Evolutionary conservation across 2,113 vertebrate genomes (phyloP).

Genomic region (Trichechus manatus): DNA sequence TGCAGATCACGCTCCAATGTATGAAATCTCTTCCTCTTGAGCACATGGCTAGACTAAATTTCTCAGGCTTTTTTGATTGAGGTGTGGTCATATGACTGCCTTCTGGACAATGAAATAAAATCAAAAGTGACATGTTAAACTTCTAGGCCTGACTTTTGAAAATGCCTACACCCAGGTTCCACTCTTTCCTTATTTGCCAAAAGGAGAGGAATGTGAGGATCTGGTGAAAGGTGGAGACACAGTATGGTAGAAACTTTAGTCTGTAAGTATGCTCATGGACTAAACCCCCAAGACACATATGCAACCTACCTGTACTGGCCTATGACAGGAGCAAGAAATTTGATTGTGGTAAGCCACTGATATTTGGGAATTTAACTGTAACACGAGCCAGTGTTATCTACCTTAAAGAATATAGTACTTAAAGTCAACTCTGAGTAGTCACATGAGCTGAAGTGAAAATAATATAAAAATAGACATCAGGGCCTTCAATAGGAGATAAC

Average conservation of each 20-base stretch:
- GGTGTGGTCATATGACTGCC: background rate
- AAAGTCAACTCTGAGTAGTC: conserved; percentile 1
- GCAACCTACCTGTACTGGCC: background rate
- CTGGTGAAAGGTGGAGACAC: background rate
- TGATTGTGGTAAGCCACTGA: background rate
- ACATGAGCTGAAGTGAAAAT: background rate
- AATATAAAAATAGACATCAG: background rate
- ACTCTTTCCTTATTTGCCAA: background rate
- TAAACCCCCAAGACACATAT: background rate
- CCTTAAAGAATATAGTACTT: background rate
- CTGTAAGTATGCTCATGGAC: background rate
- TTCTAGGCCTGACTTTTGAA: background rate
- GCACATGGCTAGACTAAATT: background rate
- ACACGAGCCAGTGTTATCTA: background rate
- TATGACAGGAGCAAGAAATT: background rate
- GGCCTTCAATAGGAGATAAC: background rate
- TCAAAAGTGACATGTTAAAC: background rate
- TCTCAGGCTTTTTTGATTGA: background rate
- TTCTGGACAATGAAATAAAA: background rate
- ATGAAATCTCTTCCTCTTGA: background rate
- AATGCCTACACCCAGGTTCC: background rate
- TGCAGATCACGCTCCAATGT: background rate
- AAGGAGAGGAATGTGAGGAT: background rate
- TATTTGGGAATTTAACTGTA: background rate
- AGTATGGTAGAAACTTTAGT: background rate